Base-by-base conservation (phyloP, 2,888 invertebrate species). In the Gymnosoma rotundatum region DNA sequence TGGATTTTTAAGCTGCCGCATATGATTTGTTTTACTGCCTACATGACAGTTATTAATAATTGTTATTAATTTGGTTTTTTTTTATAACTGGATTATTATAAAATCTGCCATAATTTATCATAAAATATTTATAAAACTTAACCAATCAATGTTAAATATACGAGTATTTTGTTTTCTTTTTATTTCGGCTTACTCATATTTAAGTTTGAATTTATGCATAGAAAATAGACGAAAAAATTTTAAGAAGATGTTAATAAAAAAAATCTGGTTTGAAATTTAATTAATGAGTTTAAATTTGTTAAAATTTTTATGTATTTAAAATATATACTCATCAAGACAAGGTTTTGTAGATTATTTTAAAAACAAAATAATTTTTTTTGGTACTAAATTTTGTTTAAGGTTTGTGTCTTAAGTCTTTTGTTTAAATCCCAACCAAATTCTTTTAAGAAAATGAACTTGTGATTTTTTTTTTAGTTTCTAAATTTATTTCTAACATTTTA, bases 21-120 rank as follows among this genome's bases (percentile, higher is more conserved):
- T 66, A 73, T 86, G 86, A 87, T 88, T 87, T 86, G 86, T 86
- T 86, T 81, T 86, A 86, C 86, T 87, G 86, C 86, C 88, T 87
- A 87, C 86, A 86, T 88, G 88, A 88, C 88, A 88, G 87, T 87
- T 88, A 88, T 88, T 88, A 88, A 88, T 88, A 87, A 87, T 87
- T 86, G 86, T 86, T 87, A 88, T 87, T 87, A 86, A 88, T 88
- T 86, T 86, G 83, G 32, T 73, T 80, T 64, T 45, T 32, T 75
- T 16, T 76, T 69, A 75, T 74, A 84, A 81, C 81, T 78, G 58
- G 81, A 81, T 81, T 78, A 70, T 70, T 63, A 70, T 70, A 64
- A 63, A 54, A 52, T 38, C 20, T 18, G 42, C 38, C 58, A 67
- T 63, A 67, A 78, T 78, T 83, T 73, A 73, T 73, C 48, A 73